A percentile compares a stretch with the other conserved stretches of the same genome.
Conservation (phyloP, 2,797 vertebrate genomes). For the Smutsia gigantea region DNA sequence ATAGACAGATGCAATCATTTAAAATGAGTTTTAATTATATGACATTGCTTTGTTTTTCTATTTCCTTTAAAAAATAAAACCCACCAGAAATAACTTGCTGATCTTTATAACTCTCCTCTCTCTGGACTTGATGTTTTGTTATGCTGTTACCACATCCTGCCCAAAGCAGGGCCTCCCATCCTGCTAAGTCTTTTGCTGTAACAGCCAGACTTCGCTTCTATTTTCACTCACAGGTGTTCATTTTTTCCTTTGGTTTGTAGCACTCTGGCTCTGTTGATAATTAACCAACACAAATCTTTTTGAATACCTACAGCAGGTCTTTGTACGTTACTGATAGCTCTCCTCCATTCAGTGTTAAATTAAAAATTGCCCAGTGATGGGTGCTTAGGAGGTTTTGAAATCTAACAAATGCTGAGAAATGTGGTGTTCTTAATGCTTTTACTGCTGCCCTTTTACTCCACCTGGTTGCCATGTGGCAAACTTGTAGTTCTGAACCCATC, state of each 20-base stretch:
- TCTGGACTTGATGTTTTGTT: neutral
- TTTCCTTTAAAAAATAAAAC: neutral
- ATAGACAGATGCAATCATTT: neutral
- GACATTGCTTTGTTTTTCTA: neutral
- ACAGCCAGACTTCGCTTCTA: neutral
- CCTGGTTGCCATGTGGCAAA: neutral
- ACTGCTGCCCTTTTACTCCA: neutral
- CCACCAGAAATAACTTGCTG: neutral
- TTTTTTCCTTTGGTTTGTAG: neutral
- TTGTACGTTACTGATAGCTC: neutral
- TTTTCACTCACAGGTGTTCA: neutral
- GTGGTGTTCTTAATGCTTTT: neutral
- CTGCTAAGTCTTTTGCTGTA: neutral
- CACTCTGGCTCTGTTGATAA: neutral
- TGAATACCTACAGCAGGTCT: neutral
- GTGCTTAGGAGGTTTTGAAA: neutral
- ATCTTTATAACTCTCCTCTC: neutral
- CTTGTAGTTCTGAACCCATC: neutral
- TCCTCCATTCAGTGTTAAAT: conserved; percentile 37
- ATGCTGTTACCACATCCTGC: neutral
- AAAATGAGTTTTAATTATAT: neutral
- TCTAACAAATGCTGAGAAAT: conserved; percentile 31
- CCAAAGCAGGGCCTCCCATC: neutral
- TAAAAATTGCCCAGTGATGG: conserved; percentile 38
- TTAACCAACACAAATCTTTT: conserved; percentile 25